These are phyloP conservation scores for Volucella bombylans DNA, from an alignment of 2,888 invertebrate species.

Conservation along the genomic window DNA sequence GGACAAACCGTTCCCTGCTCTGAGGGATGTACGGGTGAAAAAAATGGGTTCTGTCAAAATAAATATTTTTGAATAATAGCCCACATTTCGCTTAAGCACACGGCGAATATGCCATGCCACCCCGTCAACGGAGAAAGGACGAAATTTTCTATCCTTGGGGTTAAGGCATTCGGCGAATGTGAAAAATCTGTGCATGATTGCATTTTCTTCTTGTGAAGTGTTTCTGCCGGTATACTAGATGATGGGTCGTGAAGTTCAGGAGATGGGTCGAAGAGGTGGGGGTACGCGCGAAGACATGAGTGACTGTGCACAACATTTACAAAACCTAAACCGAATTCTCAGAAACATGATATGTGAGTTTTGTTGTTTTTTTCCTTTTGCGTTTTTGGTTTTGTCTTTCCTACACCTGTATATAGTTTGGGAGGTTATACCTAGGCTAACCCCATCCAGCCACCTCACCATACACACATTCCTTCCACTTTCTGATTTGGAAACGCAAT, in stretches of 20 bases:
- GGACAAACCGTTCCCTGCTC: conserved; percentile 60
- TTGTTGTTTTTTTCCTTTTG: conserved; percentile 16
- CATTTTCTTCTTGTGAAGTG: conserved; percentile 76
- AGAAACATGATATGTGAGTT: conserved; percentile 67
- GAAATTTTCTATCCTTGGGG: conserved; percentile 56
- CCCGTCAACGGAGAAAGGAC: conserved; percentile 63
- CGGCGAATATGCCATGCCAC: conserved; percentile 69
- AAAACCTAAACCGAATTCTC: conserved; percentile 58
- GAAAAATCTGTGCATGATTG: conserved; percentile 81
- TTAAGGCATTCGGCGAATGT: conserved; percentile 77
- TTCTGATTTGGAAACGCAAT: conserved; percentile 62
- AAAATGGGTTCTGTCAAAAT: conserved; percentile 81
- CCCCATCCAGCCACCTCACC: conserved; percentile 23
- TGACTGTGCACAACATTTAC: conserved; percentile 71
- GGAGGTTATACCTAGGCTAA: too few species aligned
- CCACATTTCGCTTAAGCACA: conserved; percentile 78
- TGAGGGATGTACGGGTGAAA: conserved; percentile 77
- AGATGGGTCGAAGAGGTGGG: conserved; percentile 15
- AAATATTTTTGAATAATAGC: conserved; percentile 81
- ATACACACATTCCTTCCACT: conserved; percentile 53
- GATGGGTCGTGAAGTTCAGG: conserved; percentile 3
- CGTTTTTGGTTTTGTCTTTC: conserved; percentile 20
- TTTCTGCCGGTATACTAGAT: neutral
- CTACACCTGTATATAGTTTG: neutral
- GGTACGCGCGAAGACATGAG: conserved; percentile 20